Evolutionary conservation across 2,113 vertebrate species (phyloP), one percentile per base, ranked within the genome.

Genomic region (Callithrix jacchus): DNA sequence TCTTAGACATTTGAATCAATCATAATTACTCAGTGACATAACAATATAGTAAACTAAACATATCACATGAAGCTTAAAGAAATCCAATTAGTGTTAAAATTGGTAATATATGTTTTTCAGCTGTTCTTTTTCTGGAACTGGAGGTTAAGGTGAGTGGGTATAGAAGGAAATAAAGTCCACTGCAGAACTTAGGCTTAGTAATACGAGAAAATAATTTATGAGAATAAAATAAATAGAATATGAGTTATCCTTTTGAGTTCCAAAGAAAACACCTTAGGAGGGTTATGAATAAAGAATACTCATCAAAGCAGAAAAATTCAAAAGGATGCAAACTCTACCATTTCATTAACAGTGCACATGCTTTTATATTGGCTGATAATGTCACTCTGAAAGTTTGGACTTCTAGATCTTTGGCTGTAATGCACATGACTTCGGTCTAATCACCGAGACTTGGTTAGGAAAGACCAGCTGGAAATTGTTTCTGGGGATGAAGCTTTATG

Each of bases 241-340:
- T 0, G 40, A 96, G 5, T 66, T 74, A 73, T 61, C 40, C 47
- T 94, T 76, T 74, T 87, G 54, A 82, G 9, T 73, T 94, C 35
- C 54, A 64, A 89, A 96, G 64, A 94, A 96, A 92, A 91, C 88
- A 64, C 25, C 21, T 85, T 73, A 84, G 49, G 61, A 56, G 64
- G 3, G 30, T 86, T 32, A 54, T 82, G 27, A 94, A 96, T 94
- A 89, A 89, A 91, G 32, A 87, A 61, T 49, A 73, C 3, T 5
- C 5, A 13, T 1, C 42, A 76, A 54, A 92, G 83, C 92, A 95
- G 61, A 93, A 91, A 89, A 37, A 71, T 54, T 83, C n/a, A 52
- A 83, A 64, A 87, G 16, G n/a, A 80, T 68, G 18, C 35, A 58
- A 82, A 23, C 58, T 82, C 85, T 56, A 82, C 45, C 49, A 66